Evolutionary conservation across 2,113 vertebrate genomes (phyloP), one percentile per base, ranked within the genome.

Genomic region (Trogon surrucura): DNA sequence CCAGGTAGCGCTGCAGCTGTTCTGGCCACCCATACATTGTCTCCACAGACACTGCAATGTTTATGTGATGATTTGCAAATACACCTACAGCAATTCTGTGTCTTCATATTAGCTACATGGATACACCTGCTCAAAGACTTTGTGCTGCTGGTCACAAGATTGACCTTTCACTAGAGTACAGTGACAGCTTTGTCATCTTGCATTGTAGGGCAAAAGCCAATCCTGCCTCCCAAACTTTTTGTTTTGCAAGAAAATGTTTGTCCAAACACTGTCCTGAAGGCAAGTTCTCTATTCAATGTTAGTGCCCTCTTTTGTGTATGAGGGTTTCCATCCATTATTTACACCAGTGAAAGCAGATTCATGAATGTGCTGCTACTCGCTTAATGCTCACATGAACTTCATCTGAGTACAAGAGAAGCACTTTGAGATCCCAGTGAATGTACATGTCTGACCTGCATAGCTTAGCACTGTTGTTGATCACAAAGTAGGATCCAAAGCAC

Each of bases 371-470:
- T 85, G 58, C 70, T 88, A 11, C 45, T 72, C 66, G 5, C n/a
- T 27, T 44, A 18, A 36, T 5, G 29, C 44, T 88, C n/a, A 22
- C 26, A 3, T 5, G 6, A 36, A 67, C n/a, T 22, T 58, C 38
- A 25, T 7, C 65, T 23, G 73, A 54, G 47, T 23, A 34, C 34
- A 57, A 53, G n/a, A 0, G 0, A 53, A 58, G 47, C 27, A 20
- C 62, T 78, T 45, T 38, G 50, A 56, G 66, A 32, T 65, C 21
- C 20, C 45, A 34, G 19, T 20, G 62, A 79, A 29, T 20, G 41
- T 13, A 57, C 21, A 13, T 9, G 17, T 19, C 44, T 30, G 47
- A n/a, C 13, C 27, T 66, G 67, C 75, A 80, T 51, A 45, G 32
- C 23, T 60, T 10, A 69, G 36, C 62, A 45, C 51, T 71, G 1